A percentile compares a stretch with the other conserved stretches of the same genome.
Conservation (phyloP, 2,113 vertebrate species). For the Eupsittula cactorum region DNA sequence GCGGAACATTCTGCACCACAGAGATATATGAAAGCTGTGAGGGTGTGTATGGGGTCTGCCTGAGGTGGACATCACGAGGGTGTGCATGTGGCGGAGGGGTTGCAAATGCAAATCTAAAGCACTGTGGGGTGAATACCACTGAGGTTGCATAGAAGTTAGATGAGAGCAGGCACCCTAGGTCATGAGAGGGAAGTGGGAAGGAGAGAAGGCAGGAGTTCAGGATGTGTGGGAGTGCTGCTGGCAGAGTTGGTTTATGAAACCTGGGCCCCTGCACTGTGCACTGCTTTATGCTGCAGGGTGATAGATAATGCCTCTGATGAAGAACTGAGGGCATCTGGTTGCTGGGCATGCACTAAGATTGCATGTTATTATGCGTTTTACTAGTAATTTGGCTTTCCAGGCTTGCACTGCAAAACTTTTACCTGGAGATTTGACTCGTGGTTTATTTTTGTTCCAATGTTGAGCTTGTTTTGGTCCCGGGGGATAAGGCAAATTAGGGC, state of each 20-base stretch:
- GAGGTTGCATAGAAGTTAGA: not conserved
- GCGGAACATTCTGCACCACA: rapidly evolving
- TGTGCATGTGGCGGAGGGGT: not conserved
- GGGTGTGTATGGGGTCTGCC: not conserved
- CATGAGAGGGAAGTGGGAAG: not conserved
- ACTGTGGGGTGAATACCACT: not conserved
- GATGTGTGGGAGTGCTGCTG: too few species aligned
- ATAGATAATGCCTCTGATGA: not conserved
- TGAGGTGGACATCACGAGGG: not conserved
- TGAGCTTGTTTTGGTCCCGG: constrained; percentile 19
- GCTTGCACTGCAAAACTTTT: constrained; percentile 28
- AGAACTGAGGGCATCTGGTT: not conserved
- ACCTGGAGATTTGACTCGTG: not conserved
- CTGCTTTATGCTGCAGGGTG: not conserved
- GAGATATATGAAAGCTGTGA: not conserved
- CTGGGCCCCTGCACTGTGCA: not conserved
- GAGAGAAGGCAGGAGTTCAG: not conserved
- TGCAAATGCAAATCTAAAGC: not conserved
- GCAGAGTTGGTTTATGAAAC: not conserved
- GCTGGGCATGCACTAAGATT: not conserved
- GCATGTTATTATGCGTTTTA: rapidly evolving
- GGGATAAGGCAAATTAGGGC: constrained; percentile 37
- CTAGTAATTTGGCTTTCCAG: constrained; percentile 43
- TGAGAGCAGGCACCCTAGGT: not conserved
- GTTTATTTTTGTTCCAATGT: constrained; percentile 24